Percentiles rank a stretch among this genome's conserved stretches.
Conservation (phyloP, 64 coral and sea anemone genomes). For the Montipora efflorescens region DNA sequence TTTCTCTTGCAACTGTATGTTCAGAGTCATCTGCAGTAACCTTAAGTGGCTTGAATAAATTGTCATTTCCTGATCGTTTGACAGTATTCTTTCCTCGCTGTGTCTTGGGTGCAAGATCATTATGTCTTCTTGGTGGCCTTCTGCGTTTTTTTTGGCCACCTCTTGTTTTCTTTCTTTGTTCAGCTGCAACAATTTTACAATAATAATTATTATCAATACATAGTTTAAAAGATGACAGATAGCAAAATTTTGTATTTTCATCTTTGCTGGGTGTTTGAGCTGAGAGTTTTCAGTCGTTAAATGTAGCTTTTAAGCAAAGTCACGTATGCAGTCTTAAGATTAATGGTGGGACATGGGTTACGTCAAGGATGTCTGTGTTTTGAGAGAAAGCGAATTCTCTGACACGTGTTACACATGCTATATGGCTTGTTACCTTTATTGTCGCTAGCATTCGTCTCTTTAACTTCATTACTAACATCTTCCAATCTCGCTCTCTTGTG, state of each 20-base stretch:
- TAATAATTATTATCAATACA: too few relatives aligned
- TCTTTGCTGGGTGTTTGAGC: too few relatives aligned
- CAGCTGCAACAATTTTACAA: conserved; percentile 11
- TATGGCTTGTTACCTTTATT: not conserved
- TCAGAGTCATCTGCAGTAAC: conserved; percentile 59
- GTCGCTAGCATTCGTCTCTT: not conserved
- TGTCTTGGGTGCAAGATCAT: not conserved
- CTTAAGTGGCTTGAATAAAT: conserved; percentile 26
- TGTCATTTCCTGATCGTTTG: not conserved
- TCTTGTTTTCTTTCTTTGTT: conserved; percentile 7
- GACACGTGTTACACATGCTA: not conserved
- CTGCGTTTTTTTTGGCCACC: conserved; percentile 56
- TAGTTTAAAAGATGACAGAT: too few relatives aligned
- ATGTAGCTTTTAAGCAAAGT: too few relatives aligned
- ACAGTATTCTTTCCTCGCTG: not conserved
- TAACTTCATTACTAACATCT: not conserved
- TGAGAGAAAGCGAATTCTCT: too few relatives aligned
- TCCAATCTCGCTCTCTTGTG: conserved; percentile 32
- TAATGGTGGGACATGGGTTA: too few relatives aligned
- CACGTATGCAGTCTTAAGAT: too few relatives aligned
- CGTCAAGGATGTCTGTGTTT: too few relatives aligned
- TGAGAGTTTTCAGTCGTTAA: too few relatives aligned
- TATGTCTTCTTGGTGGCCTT: not conserved
- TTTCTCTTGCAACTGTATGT: conserved; percentile 45
- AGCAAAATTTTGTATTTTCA: too few relatives aligned